These are phyloP conservation scores for Metacarcinus magister DNA, from an alignment of 2,888 invertebrate genomes.

Conservation along the genomic window DNA sequence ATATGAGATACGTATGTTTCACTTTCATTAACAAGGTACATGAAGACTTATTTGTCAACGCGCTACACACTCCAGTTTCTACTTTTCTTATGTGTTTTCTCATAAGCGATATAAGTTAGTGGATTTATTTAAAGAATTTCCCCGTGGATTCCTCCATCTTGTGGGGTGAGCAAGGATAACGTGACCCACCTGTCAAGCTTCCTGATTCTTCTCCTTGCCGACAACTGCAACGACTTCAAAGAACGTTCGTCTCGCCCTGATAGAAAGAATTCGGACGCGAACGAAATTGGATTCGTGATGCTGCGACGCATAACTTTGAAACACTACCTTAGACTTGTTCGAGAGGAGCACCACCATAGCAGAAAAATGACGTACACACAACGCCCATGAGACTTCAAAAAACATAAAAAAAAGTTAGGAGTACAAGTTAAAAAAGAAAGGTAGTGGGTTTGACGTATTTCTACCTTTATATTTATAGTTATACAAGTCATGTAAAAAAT, in stretches of 20 bases:
- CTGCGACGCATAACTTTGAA: background rate
- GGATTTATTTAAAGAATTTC: background rate
- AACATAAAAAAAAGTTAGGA: too few relatives aligned
- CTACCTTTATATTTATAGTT: background rate
- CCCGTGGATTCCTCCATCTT: background rate
- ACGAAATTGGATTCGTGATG: background rate
- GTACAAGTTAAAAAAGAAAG: too few relatives aligned
- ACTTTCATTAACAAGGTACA: background rate
- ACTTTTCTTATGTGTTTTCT: background rate
- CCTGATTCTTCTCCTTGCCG: background rate
- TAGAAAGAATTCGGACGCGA: background rate
- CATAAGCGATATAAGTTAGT: background rate
- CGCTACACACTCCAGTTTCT: background rate
- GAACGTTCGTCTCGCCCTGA: slow-evolving; percentile 16
- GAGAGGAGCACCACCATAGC: too few relatives aligned
- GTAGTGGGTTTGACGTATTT: background rate
- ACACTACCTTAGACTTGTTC: too few relatives aligned
- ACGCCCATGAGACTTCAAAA: background rate
- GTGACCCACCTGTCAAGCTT: background rate
- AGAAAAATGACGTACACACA: background rate
- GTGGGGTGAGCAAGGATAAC: background rate
- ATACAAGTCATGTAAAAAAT: too few relatives aligned
- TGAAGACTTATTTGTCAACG: background rate
- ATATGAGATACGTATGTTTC: background rate
- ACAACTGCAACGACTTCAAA: background rate